phyloP scores from a whole-genome alignment of 2,888 invertebrate species.

The Empis stercorea region DNA sequence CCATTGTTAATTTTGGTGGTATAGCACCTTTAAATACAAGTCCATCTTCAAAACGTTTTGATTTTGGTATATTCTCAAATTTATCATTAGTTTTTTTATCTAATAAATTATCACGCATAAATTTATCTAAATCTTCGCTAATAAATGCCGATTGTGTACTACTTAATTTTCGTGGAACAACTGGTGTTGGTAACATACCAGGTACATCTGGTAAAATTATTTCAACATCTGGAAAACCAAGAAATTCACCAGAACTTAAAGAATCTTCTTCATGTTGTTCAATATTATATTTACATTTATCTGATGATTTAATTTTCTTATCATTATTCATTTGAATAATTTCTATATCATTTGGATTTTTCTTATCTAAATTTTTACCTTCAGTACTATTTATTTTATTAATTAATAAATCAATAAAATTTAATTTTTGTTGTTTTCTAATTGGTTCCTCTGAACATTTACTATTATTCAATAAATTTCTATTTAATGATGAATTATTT shows the following conservation, averaged over 20 bases:
- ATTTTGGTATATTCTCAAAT: constrained; percentile 6
- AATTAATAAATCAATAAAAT: background rate
- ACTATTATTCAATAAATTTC: background rate
- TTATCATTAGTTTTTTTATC: constrained; percentile 9
- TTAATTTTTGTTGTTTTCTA: background rate
- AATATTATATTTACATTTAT: background rate
- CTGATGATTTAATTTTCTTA: background rate
- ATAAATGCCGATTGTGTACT: constrained; percentile 34
- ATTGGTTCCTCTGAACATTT: constrained; percentile 1
- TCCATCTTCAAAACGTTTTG: constrained; percentile 24
- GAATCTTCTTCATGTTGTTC: background rate
- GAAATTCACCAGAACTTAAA: constrained; percentile 4
- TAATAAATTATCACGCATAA: constrained; percentile 31
- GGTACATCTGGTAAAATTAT: constrained; percentile 18
- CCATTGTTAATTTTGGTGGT: constrained; percentile 30
- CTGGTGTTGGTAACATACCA: constrained; percentile 32
- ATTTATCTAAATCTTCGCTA: constrained; percentile 40
- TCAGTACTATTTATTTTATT: constrained; percentile 11
- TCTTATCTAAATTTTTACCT: background rate
- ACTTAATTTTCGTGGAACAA: constrained; percentile 21
- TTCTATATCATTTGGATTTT: constrained; percentile 1
- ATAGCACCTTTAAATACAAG: constrained; percentile 25
- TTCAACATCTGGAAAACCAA: constrained; percentile 30
- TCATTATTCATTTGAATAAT: constrained; percentile 11
- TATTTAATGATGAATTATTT: background rate